phyloP scores from a whole-genome alignment of 1,140 invertebrate species.

The Drosophila lacteicornis region DNA sequence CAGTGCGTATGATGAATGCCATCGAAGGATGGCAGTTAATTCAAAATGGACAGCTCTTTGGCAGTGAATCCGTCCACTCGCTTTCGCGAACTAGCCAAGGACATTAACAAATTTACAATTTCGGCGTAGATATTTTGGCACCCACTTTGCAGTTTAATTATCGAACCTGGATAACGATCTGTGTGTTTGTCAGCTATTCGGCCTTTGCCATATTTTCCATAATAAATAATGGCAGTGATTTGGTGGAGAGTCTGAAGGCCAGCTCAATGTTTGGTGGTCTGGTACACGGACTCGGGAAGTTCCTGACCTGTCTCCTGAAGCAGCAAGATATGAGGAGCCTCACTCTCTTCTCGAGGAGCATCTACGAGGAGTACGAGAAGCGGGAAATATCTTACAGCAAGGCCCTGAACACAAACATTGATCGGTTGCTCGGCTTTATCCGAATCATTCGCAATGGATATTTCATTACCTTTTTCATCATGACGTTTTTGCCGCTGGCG shows the following conservation, averaged over 20 bases:
- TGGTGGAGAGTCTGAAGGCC: conserved; percentile 46
- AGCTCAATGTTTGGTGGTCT: conserved; percentile 54
- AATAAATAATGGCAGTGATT: conserved; percentile 30
- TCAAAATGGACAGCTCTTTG: conserved; percentile 5
- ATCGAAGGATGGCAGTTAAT: conserved; percentile 24
- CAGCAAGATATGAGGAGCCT: conserved; percentile 33
- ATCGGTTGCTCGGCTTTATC: conserved; percentile 33
- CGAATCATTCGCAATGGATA: conserved; percentile 48
- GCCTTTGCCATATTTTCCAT: conserved; percentile 39
- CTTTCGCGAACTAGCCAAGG: conserved; percentile 21
- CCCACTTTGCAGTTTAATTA: conserved; percentile 13
- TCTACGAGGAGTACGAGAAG: conserved; percentile 52
- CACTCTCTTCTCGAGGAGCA: background rate
- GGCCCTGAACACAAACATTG: conserved; percentile 37
- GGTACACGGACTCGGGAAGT: conserved; percentile 27
- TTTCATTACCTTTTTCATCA: conserved; percentile 26
- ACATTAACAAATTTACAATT: conserved; percentile 32
- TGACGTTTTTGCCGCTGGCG: conserved; percentile 29
- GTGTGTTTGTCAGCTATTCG: conserved; percentile 16
- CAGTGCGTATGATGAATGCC: conserved; percentile 55
- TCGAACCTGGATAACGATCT: conserved; percentile 38
- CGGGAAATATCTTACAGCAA: background rate
- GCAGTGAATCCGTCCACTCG: conserved; percentile 14
- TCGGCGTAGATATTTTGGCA: conserved; percentile 26
- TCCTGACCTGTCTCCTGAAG: conserved; percentile 31